Base-by-base conservation (phyloP, 2,888 invertebrate species). In the Cyrtodaria siliqua region DNA sequence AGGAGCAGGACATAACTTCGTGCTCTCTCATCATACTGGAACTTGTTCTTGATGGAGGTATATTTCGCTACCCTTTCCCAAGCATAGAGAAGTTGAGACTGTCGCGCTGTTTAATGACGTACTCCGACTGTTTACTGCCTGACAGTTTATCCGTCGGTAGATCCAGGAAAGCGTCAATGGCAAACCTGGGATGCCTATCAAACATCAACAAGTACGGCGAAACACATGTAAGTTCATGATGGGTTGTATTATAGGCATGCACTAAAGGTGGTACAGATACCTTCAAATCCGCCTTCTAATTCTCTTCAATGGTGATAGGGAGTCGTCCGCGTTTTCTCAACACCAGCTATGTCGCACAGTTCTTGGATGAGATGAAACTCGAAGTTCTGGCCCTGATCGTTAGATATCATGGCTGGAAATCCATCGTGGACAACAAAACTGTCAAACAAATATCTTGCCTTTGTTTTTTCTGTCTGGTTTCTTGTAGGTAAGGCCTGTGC, bases 131-230 rank as follows among this genome's bases (percentile, higher is more conserved):
- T n/a, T n/a, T n/a, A 38, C 40, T 16, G 16, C 40, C 40, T 38
- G 40, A 38, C 9, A 38, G 16, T 12, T 52, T 20, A 6, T 55
- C 40, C 9, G 38, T 12, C 0, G 12, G 1, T 9, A 67, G 55
- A 2, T 55, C 49, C 20, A 67, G 40, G 16, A 63, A 29, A 9
- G 63, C 57, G 16, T 79, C 79, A 16, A 75, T 44, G 14, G 75
- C 75, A 2, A 79, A 44, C 6, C 63, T 33, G 18, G 79, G 71
- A 20, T 71, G 63, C 12, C 75, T 47, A 23, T 73, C 78, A 44
- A 69, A 73, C 69, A 78, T 73, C 12, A 78, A 26, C 23, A 44
- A 69, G 44, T 56, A 75, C 0, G 79, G 75, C 9, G 71, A 64
- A 23, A 47, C 68, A 2, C 68, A 71, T 26, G 79, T 79, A 27